phyloP scores from a whole-genome alignment of 1,140 invertebrate species.

The Drusus annulatus region DNA sequence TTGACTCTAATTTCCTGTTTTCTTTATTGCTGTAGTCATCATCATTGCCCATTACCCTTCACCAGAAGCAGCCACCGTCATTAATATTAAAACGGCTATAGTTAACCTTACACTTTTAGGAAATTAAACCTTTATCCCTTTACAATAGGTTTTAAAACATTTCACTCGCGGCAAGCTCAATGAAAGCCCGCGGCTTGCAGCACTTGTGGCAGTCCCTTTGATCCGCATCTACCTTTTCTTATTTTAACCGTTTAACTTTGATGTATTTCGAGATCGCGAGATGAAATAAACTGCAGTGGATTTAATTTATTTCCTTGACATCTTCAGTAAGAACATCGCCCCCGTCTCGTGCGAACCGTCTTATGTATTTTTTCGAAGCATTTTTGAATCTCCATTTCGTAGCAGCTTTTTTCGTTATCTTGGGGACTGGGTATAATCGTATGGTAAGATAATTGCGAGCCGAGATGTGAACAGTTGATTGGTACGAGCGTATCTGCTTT shows the following conservation, averaged over 20 bases:
- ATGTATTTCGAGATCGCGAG: conserved; percentile 5
- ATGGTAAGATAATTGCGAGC: conserved; percentile 52
- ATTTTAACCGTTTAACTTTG: not conserved
- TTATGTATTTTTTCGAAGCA: not conserved
- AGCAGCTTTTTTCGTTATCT: conserved; percentile 33
- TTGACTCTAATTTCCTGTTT: not conserved
- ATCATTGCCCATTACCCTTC: too few relatives aligned
- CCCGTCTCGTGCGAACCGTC: not conserved
- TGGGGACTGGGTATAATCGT: conserved; percentile 39
- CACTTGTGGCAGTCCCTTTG: too few relatives aligned
- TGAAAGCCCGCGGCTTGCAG: too few relatives aligned
- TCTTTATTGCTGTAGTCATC: not conserved
- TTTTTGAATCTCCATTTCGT: not conserved
- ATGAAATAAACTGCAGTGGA: not conserved
- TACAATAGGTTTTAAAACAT: too few relatives aligned
- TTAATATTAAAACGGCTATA: too few relatives aligned
- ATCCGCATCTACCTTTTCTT: too few relatives aligned
- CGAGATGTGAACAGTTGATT: conserved; percentile 50
- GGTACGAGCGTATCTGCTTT: conserved; percentile 17
- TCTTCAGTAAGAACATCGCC: not conserved
- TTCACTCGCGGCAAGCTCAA: too few relatives aligned
- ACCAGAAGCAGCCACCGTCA: too few relatives aligned
- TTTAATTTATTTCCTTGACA: conserved; percentile 7
- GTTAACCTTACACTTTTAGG: too few relatives aligned
- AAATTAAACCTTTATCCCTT: too few relatives aligned